These are phyloP conservation scores for Haemorhous mexicanus DNA, from an alignment of 2,113 vertebrate genomes.

Conservation along the genomic window DNA sequence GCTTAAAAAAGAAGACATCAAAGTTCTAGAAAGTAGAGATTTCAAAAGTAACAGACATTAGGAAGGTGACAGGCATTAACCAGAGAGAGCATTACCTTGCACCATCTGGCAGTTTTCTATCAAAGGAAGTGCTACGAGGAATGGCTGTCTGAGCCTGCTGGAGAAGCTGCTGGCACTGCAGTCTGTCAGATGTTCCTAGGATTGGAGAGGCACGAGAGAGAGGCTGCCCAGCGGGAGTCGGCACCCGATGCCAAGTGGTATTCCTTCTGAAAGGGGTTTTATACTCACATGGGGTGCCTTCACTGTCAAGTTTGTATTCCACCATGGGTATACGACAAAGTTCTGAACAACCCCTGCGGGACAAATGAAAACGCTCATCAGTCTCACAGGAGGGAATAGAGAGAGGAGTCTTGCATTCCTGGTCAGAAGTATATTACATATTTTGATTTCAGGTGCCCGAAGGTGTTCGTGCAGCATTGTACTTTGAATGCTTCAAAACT, in stretches of 20 bases:
- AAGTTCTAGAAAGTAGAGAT: background rate
- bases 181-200: slow-evolving; percentile 84
- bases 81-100: slow-evolving; percentile 77
- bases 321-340: slow-evolving; percentile 97
- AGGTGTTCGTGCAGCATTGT: background rate
- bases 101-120: slow-evolving; percentile 90
- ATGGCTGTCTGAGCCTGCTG: slow-evolving; percentile 88
- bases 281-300: slow-evolving; percentile 95
- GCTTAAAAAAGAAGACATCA: background rate
- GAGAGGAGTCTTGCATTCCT: background rate
- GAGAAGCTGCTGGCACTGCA: slow-evolving; percentile 88
- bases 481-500: background rate
- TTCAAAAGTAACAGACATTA: background rate
- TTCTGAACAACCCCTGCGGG: slow-evolving; percentile 90
- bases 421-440: background rate
- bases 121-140: slow-evolving; percentile 94
- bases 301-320: slow-evolving; percentile 97
- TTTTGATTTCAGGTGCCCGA: background rate
- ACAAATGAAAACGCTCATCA: background rate
- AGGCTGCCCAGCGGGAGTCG: slow-evolving; percentile 81
- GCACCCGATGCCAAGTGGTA: slow-evolving; percentile 95
- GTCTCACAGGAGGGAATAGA: background rate
- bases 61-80: background rate
- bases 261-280: slow-evolving; percentile 97
- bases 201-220: slow-evolving; percentile 86